Conservation (phyloP, 53 echinoderm and acorn worm genomes). For the Mesocentrotus franciscanus region DNA sequence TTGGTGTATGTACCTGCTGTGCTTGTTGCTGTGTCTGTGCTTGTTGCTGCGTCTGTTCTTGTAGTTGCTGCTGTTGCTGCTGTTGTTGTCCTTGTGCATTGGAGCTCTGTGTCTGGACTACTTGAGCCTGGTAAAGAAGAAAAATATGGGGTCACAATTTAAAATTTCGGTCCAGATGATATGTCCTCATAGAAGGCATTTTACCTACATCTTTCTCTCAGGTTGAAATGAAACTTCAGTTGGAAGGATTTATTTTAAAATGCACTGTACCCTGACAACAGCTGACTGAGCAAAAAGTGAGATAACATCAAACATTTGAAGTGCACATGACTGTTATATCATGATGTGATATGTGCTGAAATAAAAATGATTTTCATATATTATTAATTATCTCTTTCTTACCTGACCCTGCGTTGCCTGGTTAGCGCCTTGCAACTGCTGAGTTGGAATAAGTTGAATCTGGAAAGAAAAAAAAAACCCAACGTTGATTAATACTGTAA, state of each 20-base stretch:
- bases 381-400: not conserved
- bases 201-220: too few species aligned
- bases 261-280: too few species aligned
- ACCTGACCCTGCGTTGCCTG: conserved; percentile 56
- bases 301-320: too few species aligned
- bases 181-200: too few species aligned
- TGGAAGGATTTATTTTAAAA: too few species aligned
- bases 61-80: conserved; percentile 67
- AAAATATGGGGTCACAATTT: not conserved
- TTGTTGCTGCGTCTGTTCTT: conserved; percentile 69
- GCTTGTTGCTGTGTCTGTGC: conserved; percentile 63
- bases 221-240: too few species aligned
- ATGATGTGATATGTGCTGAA: too few species aligned
- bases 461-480: not conserved
- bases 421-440: conserved; percentile 3
- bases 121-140: not conserved
- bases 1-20: conserved; percentile 21
- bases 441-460: conserved; percentile 80
- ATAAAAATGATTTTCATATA: too few species aligned
- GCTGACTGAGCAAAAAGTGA: too few species aligned
- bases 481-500: too few species aligned
- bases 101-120: conserved; percentile 30
- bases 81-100: conserved; percentile 53
- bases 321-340: too few species aligned
- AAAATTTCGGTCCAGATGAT: too few species aligned